Base-by-base conservation (phyloP, 2,888 invertebrate species). In the Chymomyza amoena region DNA sequence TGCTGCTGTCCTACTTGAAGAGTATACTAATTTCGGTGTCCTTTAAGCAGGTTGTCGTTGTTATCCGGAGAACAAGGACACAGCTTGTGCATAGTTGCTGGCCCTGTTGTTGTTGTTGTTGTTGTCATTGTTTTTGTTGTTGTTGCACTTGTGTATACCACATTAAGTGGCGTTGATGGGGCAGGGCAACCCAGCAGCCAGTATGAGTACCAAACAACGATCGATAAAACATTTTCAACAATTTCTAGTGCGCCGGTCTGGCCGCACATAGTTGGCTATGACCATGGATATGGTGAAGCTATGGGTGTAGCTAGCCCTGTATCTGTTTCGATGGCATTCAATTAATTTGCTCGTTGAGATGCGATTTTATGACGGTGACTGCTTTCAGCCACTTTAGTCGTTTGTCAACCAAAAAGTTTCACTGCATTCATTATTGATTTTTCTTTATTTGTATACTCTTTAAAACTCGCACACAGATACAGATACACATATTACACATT, bases 381-480 rank as follows among this genome's bases (percentile, higher is more conserved):
- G 39, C 39, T 45, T 45, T 13, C 39, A 45, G 39, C 39, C 39
- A 39, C 39, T 39, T 71, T 76, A 73, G 67, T 16, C 52, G 61
- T 56, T 64, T 70, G 66, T 70, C 69, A 73, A 69, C 66, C 61
- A 66, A 71, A 60, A 32, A 60, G 15, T 36, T n/a, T 51, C 51
- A 25, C 25, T 62, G 62, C 66, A 70, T 75, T 32, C 76, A 77
- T 76, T 83, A 83, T 83, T 83, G 83, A 85, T 83, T 84, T 79
- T 75, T 68, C 45, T n/a, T 32, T 25, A 25, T 25, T 25, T 15
- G n/a, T 57, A 7, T 57, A 32, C 39, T 45, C 39, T 13, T 13
- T 13, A 13, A 45, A 13, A 13, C 39, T 45, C 13, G 6, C 39
- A 16, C 54, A 54, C 16, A n/a, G 10, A 9, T 9, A 54, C 20